Base-by-base conservation (phyloP, 92 coral and sea anemone species). In the Palythoa grandiflora region DNA sequence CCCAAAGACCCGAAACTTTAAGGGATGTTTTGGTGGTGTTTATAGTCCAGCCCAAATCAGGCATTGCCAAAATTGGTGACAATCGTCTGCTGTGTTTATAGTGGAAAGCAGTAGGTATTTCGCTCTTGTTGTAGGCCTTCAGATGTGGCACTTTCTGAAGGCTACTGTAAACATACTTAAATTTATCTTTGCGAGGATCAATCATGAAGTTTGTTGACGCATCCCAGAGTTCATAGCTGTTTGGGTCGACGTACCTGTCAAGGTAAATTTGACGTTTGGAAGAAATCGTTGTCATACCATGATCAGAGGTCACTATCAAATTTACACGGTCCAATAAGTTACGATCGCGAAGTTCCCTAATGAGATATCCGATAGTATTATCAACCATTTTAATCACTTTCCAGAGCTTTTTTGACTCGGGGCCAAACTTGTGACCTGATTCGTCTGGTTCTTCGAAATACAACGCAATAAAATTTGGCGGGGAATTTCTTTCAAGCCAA, bases 361-460 rank as follows among this genome's bases (percentile, higher is more conserved):
- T 38, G 19, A 96, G 86, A 63, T 89, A 79, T 12, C 99, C 99
- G 15, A 94, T 75, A 3, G 91, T 93, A 17, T 52, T 54, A 83
- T 96, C 99, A n/a, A 95, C 89, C 52, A 75, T 73, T 14, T 68
- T 80, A 11, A 96, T 91, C 37, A 84, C 92, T 72, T 86, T 38
- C 83, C 89, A 65, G 3, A 93, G 80, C 65, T 93, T 92, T 48
- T 71, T 38, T n/a, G 97, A 94, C n/a, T 80, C 87, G 73, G 90
- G 92, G 1, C 98, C 98, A 78, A 84, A 44, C 40, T 48, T 36
- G 77, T 96, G 99, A 5, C 96, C 97, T 16, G 87, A 85, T 65
- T 93, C 91, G 87, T 96, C 99, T 0, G 98, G 93, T 77, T 92
- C 95, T 78, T 93, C 98, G 87, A 96, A 95, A 60, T 96, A 95